phyloP scores from a whole-genome alignment of 2,113 vertebrate genomes.

The Cathartes aura region DNA sequence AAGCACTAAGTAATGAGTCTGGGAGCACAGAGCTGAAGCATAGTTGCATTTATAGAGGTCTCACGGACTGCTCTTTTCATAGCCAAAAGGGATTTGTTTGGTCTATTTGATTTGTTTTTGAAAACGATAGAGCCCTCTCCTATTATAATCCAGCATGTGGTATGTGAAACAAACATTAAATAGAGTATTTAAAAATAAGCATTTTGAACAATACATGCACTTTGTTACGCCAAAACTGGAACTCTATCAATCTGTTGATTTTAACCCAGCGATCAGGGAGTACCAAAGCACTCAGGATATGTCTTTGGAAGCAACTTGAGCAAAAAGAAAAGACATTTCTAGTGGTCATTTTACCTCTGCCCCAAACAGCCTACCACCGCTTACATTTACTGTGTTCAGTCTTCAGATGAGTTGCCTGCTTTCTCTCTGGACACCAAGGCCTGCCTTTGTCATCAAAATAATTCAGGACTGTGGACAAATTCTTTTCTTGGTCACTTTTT shows the following conservation, averaged over 20 bases:
- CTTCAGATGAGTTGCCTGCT: background rate
- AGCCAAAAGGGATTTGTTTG: background rate
- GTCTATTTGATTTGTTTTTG: background rate
- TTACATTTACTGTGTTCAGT: background rate
- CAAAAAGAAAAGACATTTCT: background rate
- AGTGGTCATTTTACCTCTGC: background rate
- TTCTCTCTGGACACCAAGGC: background rate
- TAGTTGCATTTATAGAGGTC: background rate
- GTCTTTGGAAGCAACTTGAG: background rate
- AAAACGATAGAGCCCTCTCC: background rate
- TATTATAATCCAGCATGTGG: background rate
- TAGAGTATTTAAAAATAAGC: background rate
- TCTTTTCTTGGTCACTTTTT: background rate
- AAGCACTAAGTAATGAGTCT: background rate
- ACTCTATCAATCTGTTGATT: background rate
- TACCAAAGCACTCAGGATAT: background rate
- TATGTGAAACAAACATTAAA: background rate
- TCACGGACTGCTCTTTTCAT: background rate
- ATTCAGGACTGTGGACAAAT: background rate
- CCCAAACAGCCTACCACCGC: background rate
- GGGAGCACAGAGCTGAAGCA: background rate
- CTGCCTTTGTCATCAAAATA: background rate
- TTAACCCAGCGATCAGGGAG: background rate
- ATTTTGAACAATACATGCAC: background rate
- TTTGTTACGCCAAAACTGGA: background rate